Evolutionary conservation across 1,140 invertebrate genomes (phyloP).

Genomic region (Archivesica marissinica): DNA sequence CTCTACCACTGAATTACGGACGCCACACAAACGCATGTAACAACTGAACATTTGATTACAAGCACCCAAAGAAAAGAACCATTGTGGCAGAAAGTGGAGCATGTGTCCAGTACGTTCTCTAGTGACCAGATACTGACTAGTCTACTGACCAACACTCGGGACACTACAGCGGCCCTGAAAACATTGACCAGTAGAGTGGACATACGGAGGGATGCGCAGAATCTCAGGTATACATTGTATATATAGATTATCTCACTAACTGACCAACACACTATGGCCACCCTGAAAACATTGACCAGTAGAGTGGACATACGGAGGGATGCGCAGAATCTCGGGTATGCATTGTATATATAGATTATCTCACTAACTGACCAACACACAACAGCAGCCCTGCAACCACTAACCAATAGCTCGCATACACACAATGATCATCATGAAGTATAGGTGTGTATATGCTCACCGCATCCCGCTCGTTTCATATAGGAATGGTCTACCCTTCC

Average conservation of each 20-base stretch:
- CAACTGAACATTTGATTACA: background rate
- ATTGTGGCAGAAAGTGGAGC: conserved; percentile 53
- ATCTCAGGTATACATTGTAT: conserved; percentile 22
- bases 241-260: too few species aligned
- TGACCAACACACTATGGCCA: too few species aligned
- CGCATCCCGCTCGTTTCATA: too few species aligned
- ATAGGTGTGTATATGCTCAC: too few species aligned
- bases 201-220: conserved; percentile 55
- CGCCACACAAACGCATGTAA: too few species aligned
- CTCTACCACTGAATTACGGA: too few species aligned
- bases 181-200: conserved; percentile 44
- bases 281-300: too few species aligned
- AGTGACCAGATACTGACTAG: conserved; percentile 44
- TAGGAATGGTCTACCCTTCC: too few species aligned
- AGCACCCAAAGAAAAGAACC: conserved; percentile 43
- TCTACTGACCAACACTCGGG: conserved; percentile 25
- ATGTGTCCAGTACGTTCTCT: conserved; percentile 19
- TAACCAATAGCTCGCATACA: too few species aligned
- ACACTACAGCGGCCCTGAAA: conserved; percentile 15
- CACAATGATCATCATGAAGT: too few species aligned
- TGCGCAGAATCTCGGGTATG: background rate
- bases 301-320: background rate
- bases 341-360: background rate
- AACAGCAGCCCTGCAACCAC: too few species aligned
- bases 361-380: too few species aligned